phyloP scores from a whole-genome alignment of 1,140 invertebrate genomes.

The Dendrolimus punctatus region DNA sequence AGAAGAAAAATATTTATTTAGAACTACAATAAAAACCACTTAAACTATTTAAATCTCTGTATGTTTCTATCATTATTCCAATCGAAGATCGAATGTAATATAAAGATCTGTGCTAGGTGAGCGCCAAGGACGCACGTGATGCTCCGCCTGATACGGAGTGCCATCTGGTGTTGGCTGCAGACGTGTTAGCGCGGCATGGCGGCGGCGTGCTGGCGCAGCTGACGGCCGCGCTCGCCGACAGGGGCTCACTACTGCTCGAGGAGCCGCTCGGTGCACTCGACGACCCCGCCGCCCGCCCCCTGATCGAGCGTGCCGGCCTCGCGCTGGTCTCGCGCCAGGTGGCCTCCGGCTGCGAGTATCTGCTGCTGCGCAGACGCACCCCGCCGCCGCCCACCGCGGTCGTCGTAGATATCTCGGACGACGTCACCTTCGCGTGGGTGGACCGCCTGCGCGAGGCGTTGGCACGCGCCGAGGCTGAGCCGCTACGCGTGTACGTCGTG shows the following conservation, averaged over 20 bases:
- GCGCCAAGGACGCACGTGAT: constrained; percentile 66
- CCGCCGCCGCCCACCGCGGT: constrained; percentile 48
- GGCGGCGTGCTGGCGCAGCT: constrained; percentile 73
- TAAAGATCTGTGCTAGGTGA: too few species aligned
- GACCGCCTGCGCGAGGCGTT: constrained; percentile 82
- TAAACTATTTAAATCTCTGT: too few species aligned
- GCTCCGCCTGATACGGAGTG: constrained; percentile 76
- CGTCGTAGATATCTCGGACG: constrained; percentile 77
- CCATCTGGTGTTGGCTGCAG: constrained; percentile 76
- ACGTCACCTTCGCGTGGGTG: constrained; percentile 85
- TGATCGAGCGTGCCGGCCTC: constrained; percentile 66
- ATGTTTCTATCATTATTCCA: too few species aligned
- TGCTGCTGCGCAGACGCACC: constrained; percentile 73
- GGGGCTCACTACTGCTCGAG: constrained; percentile 85
- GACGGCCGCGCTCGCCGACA: constrained; percentile 75
- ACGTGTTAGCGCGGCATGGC: constrained; percentile 73
- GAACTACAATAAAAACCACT: too few species aligned
- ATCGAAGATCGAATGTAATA: too few species aligned
- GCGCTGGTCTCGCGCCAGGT: constrained; percentile 70
- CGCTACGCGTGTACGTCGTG: constrained; percentile 79
- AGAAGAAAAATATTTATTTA: too few species aligned
- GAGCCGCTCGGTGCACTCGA: constrained; percentile 76
- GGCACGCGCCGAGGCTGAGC: constrained; percentile 72
- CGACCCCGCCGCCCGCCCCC: constrained; percentile 35
- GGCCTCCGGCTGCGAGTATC: constrained; percentile 72